Evolutionary conservation across 1,140 invertebrate genomes (phyloP), one percentile per base, ranked within the genome.

Genomic region (Wiebesia pumilae): DNA sequence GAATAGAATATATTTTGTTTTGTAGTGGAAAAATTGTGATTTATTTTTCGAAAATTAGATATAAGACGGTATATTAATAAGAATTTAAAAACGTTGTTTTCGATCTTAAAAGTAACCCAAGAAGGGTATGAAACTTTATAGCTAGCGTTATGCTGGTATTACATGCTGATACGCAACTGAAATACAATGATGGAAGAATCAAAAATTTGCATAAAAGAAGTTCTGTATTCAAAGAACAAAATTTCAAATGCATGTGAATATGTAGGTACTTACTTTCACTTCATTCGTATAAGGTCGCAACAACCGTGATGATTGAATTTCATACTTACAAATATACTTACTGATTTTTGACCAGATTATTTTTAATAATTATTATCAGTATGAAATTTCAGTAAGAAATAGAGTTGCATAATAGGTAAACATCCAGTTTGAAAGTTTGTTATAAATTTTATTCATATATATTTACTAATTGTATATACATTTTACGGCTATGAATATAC

Each of bases 41-140:
- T 77, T 77, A 47, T 77, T 77, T 77, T 43, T 77, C 14, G 47
- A 14, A 77, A 77, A 77, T 77, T 77, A n/a, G 35, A 77, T 24
- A 47, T 77, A 47, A 77, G 75, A 67, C 47, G 35, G 38, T 65
- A 62, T 62, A 38, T 81, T 43, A 35, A 27, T 54, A 78, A 67
- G 79, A 65, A 43, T 78, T 73, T 47, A 67, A 83, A 75, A 65
- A 58, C 62, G 40, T 84, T 67, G 83, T 78, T 84, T 84, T 84
- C 40, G 27, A 67, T 38, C 35, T 75, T 84, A 75, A 30, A 43
- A 6, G 83, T 47, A 84, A 84, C 27, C 40, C n/a, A 78, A 84
- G 75, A 78, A 78, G 75, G 58, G 73, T 78, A 54, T 78, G 83
- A 84, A 78, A 84, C 67, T 78, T 78, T 84, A 84, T 78, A 84